These are phyloP conservation scores for Zaprionus nigranus DNA, from an alignment of 1,140 invertebrate species.

Conservation along the genomic window DNA sequence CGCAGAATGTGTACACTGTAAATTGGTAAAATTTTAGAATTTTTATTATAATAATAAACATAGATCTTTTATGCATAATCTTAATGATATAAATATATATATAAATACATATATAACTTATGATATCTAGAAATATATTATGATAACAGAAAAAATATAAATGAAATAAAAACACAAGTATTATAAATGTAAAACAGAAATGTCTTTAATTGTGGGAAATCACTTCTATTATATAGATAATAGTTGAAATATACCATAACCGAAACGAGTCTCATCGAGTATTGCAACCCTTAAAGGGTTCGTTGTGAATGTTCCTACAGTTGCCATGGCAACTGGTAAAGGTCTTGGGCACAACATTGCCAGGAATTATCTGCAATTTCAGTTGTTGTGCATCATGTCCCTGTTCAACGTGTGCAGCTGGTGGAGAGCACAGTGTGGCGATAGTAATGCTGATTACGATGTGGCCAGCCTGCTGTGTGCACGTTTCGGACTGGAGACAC, in stretches of 20 bases:
- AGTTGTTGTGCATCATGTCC: conserved; percentile 87
- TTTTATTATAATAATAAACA: conserved; percentile 18
- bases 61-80: conserved; percentile 12
- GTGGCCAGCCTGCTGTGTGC: conserved; percentile 75
- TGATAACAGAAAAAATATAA: background rate
- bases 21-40: conserved; percentile 35
- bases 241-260: too few species aligned
- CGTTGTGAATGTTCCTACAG: background rate
- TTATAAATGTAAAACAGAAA: conserved; percentile 28
- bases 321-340: conserved; percentile 11
- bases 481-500: conserved; percentile 86
- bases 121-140: conserved; percentile 29
- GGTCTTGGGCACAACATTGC: conserved; percentile 35
- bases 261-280: too few species aligned
- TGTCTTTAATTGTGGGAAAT: background rate
- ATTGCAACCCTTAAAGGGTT: conserved; percentile 3
- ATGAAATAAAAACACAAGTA: conserved; percentile 37
- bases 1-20: conserved; percentile 25
- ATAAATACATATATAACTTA: conserved; percentile 18
- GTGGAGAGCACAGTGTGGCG: conserved; percentile 89
- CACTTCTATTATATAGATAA: too few species aligned
- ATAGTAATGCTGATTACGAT: conserved; percentile 85
- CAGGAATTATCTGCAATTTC: background rate
- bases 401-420: conserved; percentile 91
- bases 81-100: conserved; percentile 18